Conservation (phyloP, 2,888 invertebrate genomes). For the Scaptomyza caliginosa region DNA sequence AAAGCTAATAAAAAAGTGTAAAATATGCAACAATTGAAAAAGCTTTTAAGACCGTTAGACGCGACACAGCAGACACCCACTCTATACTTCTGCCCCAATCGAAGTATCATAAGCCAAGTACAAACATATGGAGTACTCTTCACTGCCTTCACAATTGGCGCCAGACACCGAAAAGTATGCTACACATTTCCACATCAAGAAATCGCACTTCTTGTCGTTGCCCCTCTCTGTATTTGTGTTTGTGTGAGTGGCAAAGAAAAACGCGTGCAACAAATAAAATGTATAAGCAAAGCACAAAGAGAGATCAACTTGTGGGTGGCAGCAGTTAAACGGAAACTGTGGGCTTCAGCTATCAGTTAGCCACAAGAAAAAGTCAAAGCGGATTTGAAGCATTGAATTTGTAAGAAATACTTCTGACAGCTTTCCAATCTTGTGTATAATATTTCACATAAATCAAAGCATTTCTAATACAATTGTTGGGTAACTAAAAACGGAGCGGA, state of each 20-base stretch:
- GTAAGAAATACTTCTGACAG: constrained; percentile 13
- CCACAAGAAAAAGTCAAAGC: constrained; percentile 13
- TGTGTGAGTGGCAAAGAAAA: constrained; percentile 9
- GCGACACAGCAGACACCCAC: neutral
- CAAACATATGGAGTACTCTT: constrained; percentile 22
- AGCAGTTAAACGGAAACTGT: constrained; percentile 7
- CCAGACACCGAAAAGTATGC: constrained; percentile 60
- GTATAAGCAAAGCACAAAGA: constrained; percentile 11
- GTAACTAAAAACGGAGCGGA: neutral
- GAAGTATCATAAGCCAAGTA: neutral
- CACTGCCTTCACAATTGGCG: constrained; percentile 38
- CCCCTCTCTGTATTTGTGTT: constrained; percentile 7
- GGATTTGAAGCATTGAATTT: constrained; percentile 33
- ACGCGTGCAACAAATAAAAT: constrained; percentile 40
- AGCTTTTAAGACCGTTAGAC: constrained; percentile 52
- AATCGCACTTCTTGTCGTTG: constrained; percentile 34
- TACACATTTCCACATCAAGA: constrained; percentile 35
- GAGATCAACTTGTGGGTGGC: constrained; percentile 17
- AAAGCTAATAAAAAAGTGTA: constrained; percentile 68
- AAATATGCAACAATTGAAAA: constrained; percentile 73
- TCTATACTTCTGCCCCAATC: neutral
- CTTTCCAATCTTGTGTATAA: constrained; percentile 14
- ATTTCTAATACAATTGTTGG: neutral
- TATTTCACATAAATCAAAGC: constrained; percentile 35
- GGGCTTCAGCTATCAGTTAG: constrained; percentile 6